Evolutionary conservation across 2,113 vertebrate genomes (phyloP), one percentile per base, ranked within the genome.

Genomic region (Gasterosteus nipponicus): DNA sequence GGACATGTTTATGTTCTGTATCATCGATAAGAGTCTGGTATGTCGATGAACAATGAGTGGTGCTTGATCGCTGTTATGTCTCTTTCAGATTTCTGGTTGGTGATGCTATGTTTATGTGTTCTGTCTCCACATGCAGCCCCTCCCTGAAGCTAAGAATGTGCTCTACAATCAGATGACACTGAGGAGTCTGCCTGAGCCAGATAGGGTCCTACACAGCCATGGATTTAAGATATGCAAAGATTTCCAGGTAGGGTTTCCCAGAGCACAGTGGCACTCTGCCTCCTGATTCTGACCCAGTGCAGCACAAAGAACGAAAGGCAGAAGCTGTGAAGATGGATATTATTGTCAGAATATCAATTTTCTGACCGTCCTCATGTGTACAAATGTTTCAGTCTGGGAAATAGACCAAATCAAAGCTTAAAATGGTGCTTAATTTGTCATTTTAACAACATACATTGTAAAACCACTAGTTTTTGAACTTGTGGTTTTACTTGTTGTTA

Each of bases 171-270:
- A 97, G 89, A 84, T 86, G 83, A 88, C 88, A 15, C 94, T 97
- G 57, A 95, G 82, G 57, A 94, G 93, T 69, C 92, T 97, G n/a
- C 92, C 96, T 0, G 95, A 93, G 82, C 73, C 78, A 0, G 88
- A 95, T 71, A 90, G 95, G 78, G 86, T 81, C 46, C 66, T 78
- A 60, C 86, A 94, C 10, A 93, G 93, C 44, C 97, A 97, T 3
- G 96, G 96, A 42, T 99, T 99, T 87, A 99, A 99, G 93, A 95
- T 98, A 72, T 97, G 95, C 91, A 98, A 96, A 86, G 94, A 82
- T 73, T 99, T 96, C 82, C 95, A 97, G 96, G 98, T 99, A 89
- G 51, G 85, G 1, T 46, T 5, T n/a, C 10, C 18, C 7, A 39
- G 10, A 53, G 10, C 18, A 19, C 14, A 41, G 29, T 3, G 22